Percentiles rank a stretch among this genome's conserved stretches.
phyloP scores from a whole-genome alignment of 2,888 invertebrate genomes.

The Papilio gigon region DNA sequence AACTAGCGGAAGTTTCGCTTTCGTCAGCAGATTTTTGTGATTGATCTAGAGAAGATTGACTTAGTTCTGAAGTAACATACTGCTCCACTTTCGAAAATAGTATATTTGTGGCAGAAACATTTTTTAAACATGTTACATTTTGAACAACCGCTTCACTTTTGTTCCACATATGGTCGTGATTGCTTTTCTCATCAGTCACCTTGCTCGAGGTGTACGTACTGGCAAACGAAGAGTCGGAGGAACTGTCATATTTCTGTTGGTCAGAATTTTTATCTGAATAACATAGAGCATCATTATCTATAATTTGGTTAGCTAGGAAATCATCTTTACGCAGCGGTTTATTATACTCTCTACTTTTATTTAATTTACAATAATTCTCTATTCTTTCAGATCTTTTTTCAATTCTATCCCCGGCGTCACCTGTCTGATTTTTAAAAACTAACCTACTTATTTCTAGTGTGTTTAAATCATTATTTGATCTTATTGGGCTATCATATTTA shows the following conservation, averaged over 20 bases:
- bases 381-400: constrained; percentile 77
- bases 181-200: constrained; percentile 48
- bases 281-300: constrained; percentile 49
- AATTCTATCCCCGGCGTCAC: constrained; percentile 58
- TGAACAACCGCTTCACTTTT: constrained; percentile 24
- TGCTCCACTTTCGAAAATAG: constrained; percentile 35
- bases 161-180: constrained; percentile 52
- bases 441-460: constrained; percentile 70
- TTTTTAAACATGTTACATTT: constrained; percentile 43
- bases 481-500: constrained; percentile 68
- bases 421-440: constrained; percentile 62
- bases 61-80: constrained; percentile 25
- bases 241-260: constrained; percentile 55
- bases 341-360: constrained; percentile 76
- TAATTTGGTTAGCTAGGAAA: constrained; percentile 45
- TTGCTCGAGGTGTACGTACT: constrained; percentile 63
- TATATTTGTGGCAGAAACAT: constrained; percentile 24
- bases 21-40: constrained; percentile 47
- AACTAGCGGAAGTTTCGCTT: constrained; percentile 1
- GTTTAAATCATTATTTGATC: constrained; percentile 69
- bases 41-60: constrained; percentile 24
- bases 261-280: constrained; percentile 47
- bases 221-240: constrained; percentile 68
- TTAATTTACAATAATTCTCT: constrained; percentile 80
- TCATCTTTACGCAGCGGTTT: constrained; percentile 59